These are phyloP conservation scores for Megalops atlanticus DNA, from an alignment of 2,113 vertebrate species.

Conservation along the genomic window DNA sequence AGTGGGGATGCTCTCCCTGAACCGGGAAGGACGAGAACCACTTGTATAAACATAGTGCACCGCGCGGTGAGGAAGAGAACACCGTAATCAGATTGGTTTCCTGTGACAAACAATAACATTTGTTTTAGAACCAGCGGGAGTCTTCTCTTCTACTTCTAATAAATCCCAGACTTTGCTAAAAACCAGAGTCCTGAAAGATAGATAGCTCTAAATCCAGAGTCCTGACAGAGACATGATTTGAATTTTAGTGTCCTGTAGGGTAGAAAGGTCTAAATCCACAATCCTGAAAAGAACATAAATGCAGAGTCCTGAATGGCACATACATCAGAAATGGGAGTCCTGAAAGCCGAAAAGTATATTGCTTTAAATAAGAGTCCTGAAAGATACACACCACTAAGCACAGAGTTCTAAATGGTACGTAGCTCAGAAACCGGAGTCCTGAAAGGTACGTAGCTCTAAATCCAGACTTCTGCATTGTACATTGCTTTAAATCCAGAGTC, in stretches of 20 bases:
- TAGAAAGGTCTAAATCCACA: conserved; percentile 35
- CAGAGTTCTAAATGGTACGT: not conserved
- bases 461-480: not conserved
- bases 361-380: no score
- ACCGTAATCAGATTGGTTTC: conserved; percentile 95
- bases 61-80: conserved; percentile 29
- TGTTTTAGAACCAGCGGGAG: conserved; percentile 86
- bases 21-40: conserved; percentile 1
- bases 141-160: conserved; percentile 89
- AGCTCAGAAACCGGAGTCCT: conserved; percentile 15
- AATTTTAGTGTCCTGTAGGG: not conserved
- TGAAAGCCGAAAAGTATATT: no score
- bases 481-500: not conserved
- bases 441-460: not conserved
- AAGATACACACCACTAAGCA: no score
- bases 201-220: not conserved
- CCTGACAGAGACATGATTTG: not conserved
- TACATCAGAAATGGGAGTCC: conserved; percentile 61
- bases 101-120: conserved; percentile 99
- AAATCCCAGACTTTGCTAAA: conserved; percentile 82
- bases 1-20: not conserved
- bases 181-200: conserved; percentile 16
- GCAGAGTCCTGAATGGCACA: conserved; percentile 73
- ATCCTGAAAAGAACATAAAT: no score
- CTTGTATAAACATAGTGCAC: not conserved